phyloP scores from a whole-genome alignment of 2,888 invertebrate species.

The Aleiodes alternator region DNA sequence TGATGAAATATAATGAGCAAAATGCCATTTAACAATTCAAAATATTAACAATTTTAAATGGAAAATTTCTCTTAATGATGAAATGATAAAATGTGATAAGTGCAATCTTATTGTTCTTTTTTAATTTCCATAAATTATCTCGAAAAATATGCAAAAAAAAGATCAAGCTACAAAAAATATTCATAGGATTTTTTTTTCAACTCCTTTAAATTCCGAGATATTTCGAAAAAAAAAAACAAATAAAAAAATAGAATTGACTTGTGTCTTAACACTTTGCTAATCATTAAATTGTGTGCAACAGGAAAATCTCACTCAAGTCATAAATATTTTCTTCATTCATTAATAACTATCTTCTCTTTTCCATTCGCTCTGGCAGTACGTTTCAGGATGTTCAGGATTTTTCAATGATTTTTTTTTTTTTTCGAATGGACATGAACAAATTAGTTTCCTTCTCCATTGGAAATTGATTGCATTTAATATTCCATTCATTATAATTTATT shows the following conservation, averaged over 20 bases:
- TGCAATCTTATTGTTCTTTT: too few species aligned
- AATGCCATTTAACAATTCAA: not conserved
- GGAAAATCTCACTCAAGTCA: not conserved
- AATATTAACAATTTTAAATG: conserved; percentile 1
- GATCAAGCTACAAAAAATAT: too few species aligned
- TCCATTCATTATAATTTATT: conserved; percentile 60
- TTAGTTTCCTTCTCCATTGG: not conserved
- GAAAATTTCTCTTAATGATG: too few species aligned
- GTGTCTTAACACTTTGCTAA: too few species aligned
- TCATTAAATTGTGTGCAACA: too few species aligned
- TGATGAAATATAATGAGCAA: conserved; percentile 12
- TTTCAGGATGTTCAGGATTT: not conserved
- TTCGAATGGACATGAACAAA: not conserved
- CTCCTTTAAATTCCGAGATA: too few species aligned
- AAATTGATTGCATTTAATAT: conserved; percentile 21
- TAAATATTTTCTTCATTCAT: not conserved
- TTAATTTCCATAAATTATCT: too few species aligned
- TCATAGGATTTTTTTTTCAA: too few species aligned
- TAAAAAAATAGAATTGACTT: too few species aligned
- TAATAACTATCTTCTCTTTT: not conserved
- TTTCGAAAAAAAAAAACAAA: too few species aligned
- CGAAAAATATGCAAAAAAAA: too few species aligned
- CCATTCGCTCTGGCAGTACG: conserved; percentile 17
- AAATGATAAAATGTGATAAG: too few species aligned
- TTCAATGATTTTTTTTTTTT: not conserved